Evolutionary conservation across 2,797 vertebrate species (phyloP).

Genomic region (Xiphophorus birchmanni): DNA sequence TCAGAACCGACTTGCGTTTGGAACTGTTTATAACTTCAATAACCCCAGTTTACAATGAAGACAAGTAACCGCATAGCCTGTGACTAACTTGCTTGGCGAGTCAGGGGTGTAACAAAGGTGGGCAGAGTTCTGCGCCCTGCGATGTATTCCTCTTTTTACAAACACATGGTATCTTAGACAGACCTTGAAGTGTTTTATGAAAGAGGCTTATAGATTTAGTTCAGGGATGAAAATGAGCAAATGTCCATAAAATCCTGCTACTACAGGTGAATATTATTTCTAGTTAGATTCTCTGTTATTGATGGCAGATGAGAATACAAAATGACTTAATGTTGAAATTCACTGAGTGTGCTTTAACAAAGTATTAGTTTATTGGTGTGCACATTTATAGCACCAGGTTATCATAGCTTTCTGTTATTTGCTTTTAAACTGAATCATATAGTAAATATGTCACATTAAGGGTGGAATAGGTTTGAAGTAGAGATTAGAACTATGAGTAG

Average conservation of each 20-base stretch:
- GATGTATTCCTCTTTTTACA: neutral
- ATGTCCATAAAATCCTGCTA: neutral
- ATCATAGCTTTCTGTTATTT: neutral
- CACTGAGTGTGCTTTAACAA: neutral
- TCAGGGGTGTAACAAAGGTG: neutral
- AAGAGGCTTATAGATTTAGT: neutral
- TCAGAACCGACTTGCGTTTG: neutral
- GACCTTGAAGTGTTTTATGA: neutral
- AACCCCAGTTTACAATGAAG: neutral
- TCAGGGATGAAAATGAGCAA: neutral
- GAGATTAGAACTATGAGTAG: too few species aligned
- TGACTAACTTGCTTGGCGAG: neutral
- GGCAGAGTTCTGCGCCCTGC: neutral
- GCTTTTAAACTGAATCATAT: neutral
- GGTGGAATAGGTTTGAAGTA: neutral
- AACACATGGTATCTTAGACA: neutral
- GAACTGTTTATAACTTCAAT: neutral
- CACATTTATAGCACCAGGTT: neutral
- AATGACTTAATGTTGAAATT: neutral
- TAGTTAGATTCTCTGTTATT: neutral
- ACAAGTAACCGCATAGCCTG: neutral
- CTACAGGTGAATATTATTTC: neutral
- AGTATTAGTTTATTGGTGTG: neutral
- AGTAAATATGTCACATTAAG: neutral
- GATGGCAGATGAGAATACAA: neutral